Conservation (phyloP, 2,113 vertebrate species). For the Ariopsis seemanni region DNA sequence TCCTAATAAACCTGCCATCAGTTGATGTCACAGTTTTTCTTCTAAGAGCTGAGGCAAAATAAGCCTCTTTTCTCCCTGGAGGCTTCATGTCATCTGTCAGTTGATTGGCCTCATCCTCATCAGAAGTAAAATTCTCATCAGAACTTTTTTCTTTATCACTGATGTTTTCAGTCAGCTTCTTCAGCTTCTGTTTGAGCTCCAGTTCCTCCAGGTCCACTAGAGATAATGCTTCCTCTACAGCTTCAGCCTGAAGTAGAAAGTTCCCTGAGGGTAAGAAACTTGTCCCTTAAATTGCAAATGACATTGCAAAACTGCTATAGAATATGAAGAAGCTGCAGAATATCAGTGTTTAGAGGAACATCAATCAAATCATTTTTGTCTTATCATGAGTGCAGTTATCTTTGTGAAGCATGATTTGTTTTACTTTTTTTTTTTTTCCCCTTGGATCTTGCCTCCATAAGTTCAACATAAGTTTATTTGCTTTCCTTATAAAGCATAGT, state of each 20-base stretch:
- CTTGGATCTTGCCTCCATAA: too few relatives aligned
- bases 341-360: background rate
- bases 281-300: background rate
- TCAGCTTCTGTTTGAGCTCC: conserved; percentile 79
- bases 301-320: background rate
- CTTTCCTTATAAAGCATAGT: too few relatives aligned
- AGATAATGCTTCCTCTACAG: conserved; percentile 45
- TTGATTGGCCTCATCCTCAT: conserved; percentile 66
- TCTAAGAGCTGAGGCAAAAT: background rate
- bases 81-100: background rate
- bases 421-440: too few relatives aligned
- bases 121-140: conserved; percentile 68
- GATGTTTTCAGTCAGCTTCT: conserved; percentile 79
- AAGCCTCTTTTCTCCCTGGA: background rate
- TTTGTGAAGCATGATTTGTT: too few relatives aligned
- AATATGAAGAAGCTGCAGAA: background rate
- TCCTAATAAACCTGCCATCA: background rate
- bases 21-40: background rate
- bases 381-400: too few relatives aligned
- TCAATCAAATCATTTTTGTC: background rate
- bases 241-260: conserved; percentile 50
- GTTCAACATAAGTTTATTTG: too few relatives aligned
- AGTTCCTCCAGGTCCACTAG: conserved; percentile 74
- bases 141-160: conserved; percentile 74
- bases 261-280: background rate